Evolutionary conservation across 2,888 invertebrate species (phyloP).

Genomic region (Rhyacophila evoluta): DNA sequence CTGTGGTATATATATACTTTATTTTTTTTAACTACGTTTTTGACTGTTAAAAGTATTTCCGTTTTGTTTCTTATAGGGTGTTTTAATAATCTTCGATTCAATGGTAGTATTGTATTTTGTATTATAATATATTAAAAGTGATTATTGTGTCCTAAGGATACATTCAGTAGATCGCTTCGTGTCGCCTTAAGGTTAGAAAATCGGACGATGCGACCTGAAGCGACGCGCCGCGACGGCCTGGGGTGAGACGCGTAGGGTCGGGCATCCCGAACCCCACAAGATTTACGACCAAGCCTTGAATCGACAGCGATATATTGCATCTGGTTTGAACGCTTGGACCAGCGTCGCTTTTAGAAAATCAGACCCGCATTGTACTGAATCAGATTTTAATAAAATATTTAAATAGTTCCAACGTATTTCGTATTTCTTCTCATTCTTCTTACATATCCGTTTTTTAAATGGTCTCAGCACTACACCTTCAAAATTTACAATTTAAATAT

Average conservation of each 20-base stretch:
- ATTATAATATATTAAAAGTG: too few relatives aligned
- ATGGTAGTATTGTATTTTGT: not conserved
- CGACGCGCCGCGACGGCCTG: not conserved
- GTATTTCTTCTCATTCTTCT: too few relatives aligned
- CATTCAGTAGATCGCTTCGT: not conserved
- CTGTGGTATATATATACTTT: not conserved
- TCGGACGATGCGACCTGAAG: not conserved
- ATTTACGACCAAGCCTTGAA: constrained; percentile 48
- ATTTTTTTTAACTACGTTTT: not conserved
- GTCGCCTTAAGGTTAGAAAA: constrained; percentile 14
- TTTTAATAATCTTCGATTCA: too few relatives aligned
- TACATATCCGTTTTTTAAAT: too few relatives aligned
- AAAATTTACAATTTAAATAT: too few relatives aligned
- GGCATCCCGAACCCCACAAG: constrained; percentile 36
- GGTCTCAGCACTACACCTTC: too few relatives aligned
- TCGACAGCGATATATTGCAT: constrained; percentile 52
- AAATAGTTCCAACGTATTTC: too few relatives aligned
- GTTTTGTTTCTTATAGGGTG: too few relatives aligned
- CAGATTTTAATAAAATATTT: too few relatives aligned
- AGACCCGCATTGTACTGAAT: constrained; percentile 20
- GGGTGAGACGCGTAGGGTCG: not conserved
- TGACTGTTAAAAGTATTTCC: too few relatives aligned
- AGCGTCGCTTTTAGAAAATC: constrained; percentile 5
- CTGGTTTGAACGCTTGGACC: constrained; percentile 30
- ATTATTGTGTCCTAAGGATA: too few relatives aligned